These are phyloP conservation scores for Charadrius vociferus DNA, from an alignment of 2,113 vertebrate species.

Conservation along the genomic window DNA sequence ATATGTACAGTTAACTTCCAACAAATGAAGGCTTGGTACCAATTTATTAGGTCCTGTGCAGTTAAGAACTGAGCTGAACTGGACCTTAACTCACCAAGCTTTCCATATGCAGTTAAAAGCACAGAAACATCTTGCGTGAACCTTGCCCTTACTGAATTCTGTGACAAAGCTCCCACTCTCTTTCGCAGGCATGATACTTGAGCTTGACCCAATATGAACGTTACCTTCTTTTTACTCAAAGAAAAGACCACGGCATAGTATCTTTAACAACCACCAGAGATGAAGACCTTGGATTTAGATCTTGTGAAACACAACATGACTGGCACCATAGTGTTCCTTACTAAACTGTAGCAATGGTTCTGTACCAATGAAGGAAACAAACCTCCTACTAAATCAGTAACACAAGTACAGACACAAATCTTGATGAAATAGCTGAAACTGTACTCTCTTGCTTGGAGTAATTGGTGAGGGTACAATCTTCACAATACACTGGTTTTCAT, in stretches of 20 bases:
- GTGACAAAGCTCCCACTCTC: not conserved
- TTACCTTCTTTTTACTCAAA: not conserved
- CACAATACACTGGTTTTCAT: not conserved
- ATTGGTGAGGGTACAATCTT: not conserved
- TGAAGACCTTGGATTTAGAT: not conserved
- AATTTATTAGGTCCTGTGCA: not conserved
- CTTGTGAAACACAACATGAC: not conserved
- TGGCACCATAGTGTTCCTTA: not conserved
- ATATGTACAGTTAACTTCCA: not conserved
- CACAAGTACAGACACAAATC: not conserved
- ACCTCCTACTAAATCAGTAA: not conserved
- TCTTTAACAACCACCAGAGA: not conserved
- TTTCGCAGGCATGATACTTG: not conserved
- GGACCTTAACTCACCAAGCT: not conserved
- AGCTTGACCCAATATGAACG: not conserved
- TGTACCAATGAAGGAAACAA: not conserved
- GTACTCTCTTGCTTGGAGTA: not conserved
- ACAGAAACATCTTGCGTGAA: not conserved
- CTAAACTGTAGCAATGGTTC: not conserved
- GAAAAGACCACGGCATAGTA: not conserved
- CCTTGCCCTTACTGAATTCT: not conserved
- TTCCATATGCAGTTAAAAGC: not conserved
- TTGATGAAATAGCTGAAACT: not conserved
- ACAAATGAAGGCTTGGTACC: accelerated
- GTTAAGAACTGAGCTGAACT: not conserved